phyloP scores from a whole-genome alignment of 2,888 invertebrate species.

The Mantis religiosa region DNA sequence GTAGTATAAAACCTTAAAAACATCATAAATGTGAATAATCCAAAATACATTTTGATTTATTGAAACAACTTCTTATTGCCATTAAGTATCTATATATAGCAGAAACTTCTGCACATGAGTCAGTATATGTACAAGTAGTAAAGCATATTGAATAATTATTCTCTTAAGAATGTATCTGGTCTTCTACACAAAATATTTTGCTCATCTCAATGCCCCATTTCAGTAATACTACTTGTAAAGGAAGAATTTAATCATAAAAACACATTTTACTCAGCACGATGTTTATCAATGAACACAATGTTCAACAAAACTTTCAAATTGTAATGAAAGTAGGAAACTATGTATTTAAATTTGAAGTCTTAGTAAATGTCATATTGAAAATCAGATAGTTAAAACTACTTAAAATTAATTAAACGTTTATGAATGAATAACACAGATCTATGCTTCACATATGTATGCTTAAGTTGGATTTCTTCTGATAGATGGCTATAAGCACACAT shows the following conservation, averaged over 20 bases:
- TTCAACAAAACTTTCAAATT: background rate
- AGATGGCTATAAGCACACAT: no score
- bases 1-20: slow-evolving; percentile 7
- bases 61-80: slow-evolving; percentile 6
- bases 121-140: background rate
- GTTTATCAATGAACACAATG: background rate
- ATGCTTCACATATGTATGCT: no score
- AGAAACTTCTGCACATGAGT: background rate
- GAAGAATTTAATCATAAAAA: background rate
- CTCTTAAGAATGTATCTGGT: background rate
- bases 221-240: background rate
- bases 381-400: no score
- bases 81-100: background rate
- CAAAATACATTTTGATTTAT: background rate
- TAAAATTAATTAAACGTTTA: no score
- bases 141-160: background rate
- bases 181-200: background rate
- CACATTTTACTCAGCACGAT: background rate
- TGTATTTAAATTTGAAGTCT: background rate
- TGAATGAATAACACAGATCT: no score
- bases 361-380: background rate
- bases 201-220: background rate
- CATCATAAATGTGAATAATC: slow-evolving; percentile 5
- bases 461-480: no score
- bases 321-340: background rate